Conservation (phyloP, 2,888 invertebrate species). For the Cetonia aurata region DNA sequence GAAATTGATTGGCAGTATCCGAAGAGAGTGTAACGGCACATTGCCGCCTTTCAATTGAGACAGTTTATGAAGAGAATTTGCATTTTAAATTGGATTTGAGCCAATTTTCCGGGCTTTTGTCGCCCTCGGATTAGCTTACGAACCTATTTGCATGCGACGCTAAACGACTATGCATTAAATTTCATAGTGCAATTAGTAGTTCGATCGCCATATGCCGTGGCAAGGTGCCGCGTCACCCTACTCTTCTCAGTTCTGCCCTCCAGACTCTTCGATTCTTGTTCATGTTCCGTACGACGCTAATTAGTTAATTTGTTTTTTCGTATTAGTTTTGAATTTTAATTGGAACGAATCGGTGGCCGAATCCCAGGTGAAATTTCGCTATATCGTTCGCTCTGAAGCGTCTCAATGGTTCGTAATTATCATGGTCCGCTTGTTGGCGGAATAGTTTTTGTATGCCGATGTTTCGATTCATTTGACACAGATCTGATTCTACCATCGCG, state of each 20-base stretch:
- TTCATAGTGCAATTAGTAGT: conserved; percentile 51
- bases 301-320: conserved; percentile 37
- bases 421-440: conserved; percentile 4
- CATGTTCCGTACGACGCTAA: conserved; percentile 14
- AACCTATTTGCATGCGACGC: conserved; percentile 52
- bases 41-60: conserved; percentile 56
- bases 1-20: conserved; percentile 36
- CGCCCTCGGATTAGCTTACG: conserved; percentile 54
- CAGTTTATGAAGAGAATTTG: conserved; percentile 59
- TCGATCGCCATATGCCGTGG: conserved; percentile 42
- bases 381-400: conserved; percentile 5
- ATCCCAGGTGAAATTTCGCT: conserved; percentile 20
- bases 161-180: conserved; percentile 49
- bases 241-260: background rate
- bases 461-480: conserved; percentile 25
- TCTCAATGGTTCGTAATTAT: conserved; percentile 2
- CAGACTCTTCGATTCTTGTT: no score
- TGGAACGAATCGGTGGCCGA: background rate
- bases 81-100: conserved; percentile 63
- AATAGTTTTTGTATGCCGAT: conserved; percentile 15
- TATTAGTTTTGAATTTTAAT: conserved; percentile 15
- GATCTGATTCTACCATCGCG: background rate
- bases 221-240: conserved; percentile 5
- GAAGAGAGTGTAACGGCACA: conserved; percentile 48
- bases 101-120: conserved; percentile 64